These are phyloP conservation scores for Bufo gargarizans DNA, from an alignment of 2,113 vertebrate genomes.

Conservation along the genomic window DNA sequence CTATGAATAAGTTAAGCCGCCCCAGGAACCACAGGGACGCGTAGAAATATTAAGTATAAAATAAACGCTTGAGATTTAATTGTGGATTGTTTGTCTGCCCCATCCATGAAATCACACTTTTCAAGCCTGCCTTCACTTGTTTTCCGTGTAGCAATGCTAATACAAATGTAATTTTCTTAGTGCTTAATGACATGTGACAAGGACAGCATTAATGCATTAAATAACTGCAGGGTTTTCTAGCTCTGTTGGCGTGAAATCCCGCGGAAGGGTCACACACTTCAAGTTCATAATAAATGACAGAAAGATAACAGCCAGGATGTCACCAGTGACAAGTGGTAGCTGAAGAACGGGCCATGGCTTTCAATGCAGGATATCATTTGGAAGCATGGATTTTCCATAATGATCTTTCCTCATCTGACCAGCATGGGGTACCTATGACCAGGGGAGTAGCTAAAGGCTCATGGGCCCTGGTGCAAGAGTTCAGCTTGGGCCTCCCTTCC, in stretches of 20 bases:
- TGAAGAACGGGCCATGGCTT: not conserved
- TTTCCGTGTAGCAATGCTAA: constrained; percentile 13
- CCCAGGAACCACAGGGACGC: not conserved
- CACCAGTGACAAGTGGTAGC: constrained; percentile 4
- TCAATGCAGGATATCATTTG: not conserved
- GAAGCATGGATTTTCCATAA: not conserved
- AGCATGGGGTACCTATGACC: too few relatives aligned
- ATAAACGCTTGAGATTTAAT: not conserved
- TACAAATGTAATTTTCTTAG: constrained; percentile 37
- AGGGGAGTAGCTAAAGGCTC: too few relatives aligned
- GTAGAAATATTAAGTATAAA: not conserved
- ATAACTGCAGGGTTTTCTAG: constrained; percentile 43
- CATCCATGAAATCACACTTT: constrained; percentile 23
- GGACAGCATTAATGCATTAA: constrained; percentile 40
- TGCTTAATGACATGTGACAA: constrained; percentile 47
- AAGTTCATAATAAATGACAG: constrained; percentile 50
- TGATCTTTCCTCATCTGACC: not conserved
- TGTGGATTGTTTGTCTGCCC: constrained; percentile 1
- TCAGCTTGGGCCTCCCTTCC: too few relatives aligned
- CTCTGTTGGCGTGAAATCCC: constrained; percentile 40
- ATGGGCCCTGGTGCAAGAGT: too few relatives aligned
- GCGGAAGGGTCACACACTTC: constrained; percentile 36
- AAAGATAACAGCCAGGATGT: constrained; percentile 10
- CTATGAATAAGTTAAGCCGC: not conserved
- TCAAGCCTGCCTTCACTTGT: constrained; percentile 8